These are phyloP conservation scores for Trachymyrmex cornetzi DNA, from an alignment of 1,140 invertebrate genomes.

Conservation along the genomic window DNA sequence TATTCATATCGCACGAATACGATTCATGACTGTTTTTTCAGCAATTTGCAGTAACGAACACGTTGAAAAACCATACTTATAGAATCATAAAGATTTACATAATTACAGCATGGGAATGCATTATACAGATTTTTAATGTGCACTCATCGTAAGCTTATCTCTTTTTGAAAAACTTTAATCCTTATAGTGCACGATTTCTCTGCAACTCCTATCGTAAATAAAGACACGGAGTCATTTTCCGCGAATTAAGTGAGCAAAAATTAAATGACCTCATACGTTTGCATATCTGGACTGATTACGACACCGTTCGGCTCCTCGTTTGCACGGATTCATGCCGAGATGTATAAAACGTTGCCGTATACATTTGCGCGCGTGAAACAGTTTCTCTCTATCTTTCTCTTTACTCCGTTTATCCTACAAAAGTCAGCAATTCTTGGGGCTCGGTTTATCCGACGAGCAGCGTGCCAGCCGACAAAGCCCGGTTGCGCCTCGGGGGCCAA, in stretches of 20 bases:
- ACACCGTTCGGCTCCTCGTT: conserved; percentile 18
- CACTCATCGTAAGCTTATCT: not conserved
- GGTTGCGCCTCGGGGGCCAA: conserved; percentile 77
- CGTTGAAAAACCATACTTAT: not conserved
- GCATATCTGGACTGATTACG: not conserved
- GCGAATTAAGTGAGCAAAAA: conserved; percentile 33
- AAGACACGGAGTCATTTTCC: conserved; percentile 25
- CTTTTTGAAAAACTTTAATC: conserved; percentile 16
- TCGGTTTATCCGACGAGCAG: conserved; percentile 80
- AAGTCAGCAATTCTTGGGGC: conserved; percentile 82
- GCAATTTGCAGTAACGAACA: not conserved
- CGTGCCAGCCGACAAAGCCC: conserved; percentile 73
- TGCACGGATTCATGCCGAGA: conserved; percentile 30
- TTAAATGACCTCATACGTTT: conserved; percentile 43
- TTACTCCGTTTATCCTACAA: conserved; percentile 84
- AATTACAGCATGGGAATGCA: not conserved
- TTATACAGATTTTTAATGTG: conserved; percentile 6
- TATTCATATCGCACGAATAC: not conserved
- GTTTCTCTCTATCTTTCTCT: conserved; percentile 70
- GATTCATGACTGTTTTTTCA: not conserved
- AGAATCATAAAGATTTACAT: not conserved
- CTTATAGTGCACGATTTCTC: not conserved
- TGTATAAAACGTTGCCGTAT: conserved; percentile 13
- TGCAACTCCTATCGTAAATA: conserved; percentile 1
- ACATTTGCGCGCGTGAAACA: conserved; percentile 21